Evolutionary conservation across 2,113 vertebrate species (phyloP), one percentile per base, ranked within the genome.

Genomic region (Tylochromis polylepis): DNA sequence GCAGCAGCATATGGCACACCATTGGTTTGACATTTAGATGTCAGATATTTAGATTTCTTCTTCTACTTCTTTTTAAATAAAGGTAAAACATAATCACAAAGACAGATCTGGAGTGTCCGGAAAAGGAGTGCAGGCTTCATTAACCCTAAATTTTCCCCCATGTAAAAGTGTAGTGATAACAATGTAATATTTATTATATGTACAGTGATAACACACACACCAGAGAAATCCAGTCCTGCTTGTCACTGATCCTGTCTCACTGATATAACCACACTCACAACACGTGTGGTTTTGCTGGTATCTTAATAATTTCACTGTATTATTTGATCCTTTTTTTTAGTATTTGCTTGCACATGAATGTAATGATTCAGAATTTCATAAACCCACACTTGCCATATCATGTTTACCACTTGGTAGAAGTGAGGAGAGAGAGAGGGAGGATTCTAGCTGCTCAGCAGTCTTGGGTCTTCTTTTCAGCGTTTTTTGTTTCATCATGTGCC

Each of bases 391-490:
- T 29, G 1, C 9, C 3, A 3, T 24, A 46, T 5, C 15, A 6
- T 49, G 41, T 49, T 75, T 75, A 49, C 5, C 41, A 6, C 41
- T 0, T 27, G 41, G 67, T 72, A 72, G 41, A 49, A 29, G 41
- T 27, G 67, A 46, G 38, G 1, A 72, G 8, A 72, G 60, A 12
- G 1, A 38, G 0, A 38, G 0, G 16, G 29, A 20, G 22, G 62
- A 22, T 43, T 49, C 5, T 11, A 46, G 41, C 67, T 75, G 22
- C 67, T 29, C 9, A 4, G 41, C 15, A 18, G 67, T 1, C 67
- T 41, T 29, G 67, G 67, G 22, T 75, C 67, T 18, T 72, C 15
- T 72, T 70, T 46, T 1, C 15, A 16, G 15, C 2, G 0, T 27
- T 27, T 72, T 72, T 72, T 46, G 38, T 18, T 72, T 72, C 38